Evolutionary conservation across 2,113 vertebrate species (phyloP), one percentile per base, ranked within the genome.

Genomic region (Xyliphius kryptos): DNA sequence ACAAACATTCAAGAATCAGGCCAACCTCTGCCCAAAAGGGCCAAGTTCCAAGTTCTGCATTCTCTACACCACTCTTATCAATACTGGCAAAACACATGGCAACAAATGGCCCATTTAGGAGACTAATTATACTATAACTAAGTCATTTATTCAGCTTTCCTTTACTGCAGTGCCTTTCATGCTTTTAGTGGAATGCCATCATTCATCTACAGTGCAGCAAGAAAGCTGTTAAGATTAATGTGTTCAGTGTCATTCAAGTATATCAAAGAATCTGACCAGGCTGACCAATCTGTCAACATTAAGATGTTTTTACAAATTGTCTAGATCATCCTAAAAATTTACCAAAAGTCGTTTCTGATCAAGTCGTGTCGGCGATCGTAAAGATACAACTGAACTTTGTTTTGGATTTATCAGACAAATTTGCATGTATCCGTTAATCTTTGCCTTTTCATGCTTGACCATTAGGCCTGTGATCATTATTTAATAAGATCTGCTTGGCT

Each of bases 51-150:
- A 53, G 16, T 65, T 65, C 26, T 26, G 48, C 17, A 56, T 65
- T 65, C 63, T 20, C n/a, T 38, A 53, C 53, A 66, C 63, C 21
- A 26, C 17, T 32, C 40, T 16, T 44, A 66, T 66, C 63, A 17
- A 66, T 66, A 65, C 43, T 16, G 46, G n/a, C n/a, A 66, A 56
- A 38, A 12, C 63, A 56, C 53, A 50, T 66, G 7, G 13, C 63
- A 50, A 50, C 26, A 57, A 66, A 56, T 49, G 53, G 44, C n/a
- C 63, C 44, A 56, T 66, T 66, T 56, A 49, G 54, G 46, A 47
- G 46, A 49, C 54, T 56, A 36, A 66, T 66, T 56, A 57, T 57
- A 32, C 26, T 32, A 32, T 32, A 32, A 66, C 48, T 16, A 53
- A 66, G 48, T 66, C 32, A 21, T 46, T 56, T 56, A 66, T 56